Evolutionary conservation across 2,113 vertebrate genomes (phyloP).

Genomic region (Ophthalmolycus amberensis): DNA sequence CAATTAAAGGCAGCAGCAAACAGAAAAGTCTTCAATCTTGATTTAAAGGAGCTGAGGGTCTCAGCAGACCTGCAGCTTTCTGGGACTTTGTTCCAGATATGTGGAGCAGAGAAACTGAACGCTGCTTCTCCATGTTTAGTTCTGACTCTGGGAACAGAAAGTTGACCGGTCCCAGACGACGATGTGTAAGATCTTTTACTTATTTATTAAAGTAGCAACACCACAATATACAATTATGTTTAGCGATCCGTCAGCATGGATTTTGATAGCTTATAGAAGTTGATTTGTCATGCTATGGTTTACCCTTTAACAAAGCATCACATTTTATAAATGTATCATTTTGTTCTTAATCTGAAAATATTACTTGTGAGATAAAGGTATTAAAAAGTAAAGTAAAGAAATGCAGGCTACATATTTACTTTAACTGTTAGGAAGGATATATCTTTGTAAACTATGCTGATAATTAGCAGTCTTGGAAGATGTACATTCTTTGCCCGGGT

Average conservation of each 20-base stretch:
- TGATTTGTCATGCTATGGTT: not conserved
- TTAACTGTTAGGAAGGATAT: not conserved
- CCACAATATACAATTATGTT: not conserved
- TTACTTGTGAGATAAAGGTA: not conserved
- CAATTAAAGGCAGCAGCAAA: too few species aligned
- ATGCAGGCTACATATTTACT: not conserved
- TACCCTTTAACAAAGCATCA: not conserved
- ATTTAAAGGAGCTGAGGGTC: too few species aligned
- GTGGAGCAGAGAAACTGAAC: too few species aligned
- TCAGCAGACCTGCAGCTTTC: too few species aligned
- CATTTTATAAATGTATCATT: not conserved
- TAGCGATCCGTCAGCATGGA: not conserved
- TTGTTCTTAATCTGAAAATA: not conserved
- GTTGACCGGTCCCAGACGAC: too few species aligned
- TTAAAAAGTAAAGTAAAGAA: not conserved
- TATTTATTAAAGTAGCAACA: not conserved
- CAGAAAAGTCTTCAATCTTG: too few species aligned
- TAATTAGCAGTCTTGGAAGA: not conserved
- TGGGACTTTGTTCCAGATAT: too few species aligned
- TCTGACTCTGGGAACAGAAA: too few species aligned
- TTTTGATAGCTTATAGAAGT: not conserved
- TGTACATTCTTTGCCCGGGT: not conserved
- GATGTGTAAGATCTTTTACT: not conserved
- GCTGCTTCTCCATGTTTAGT: too few species aligned
- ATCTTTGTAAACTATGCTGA: not conserved